Evolutionary conservation across 2,797 vertebrate species (phyloP), one percentile per base, ranked within the genome.

Genomic region (Pantherophis vulpinus): DNA sequence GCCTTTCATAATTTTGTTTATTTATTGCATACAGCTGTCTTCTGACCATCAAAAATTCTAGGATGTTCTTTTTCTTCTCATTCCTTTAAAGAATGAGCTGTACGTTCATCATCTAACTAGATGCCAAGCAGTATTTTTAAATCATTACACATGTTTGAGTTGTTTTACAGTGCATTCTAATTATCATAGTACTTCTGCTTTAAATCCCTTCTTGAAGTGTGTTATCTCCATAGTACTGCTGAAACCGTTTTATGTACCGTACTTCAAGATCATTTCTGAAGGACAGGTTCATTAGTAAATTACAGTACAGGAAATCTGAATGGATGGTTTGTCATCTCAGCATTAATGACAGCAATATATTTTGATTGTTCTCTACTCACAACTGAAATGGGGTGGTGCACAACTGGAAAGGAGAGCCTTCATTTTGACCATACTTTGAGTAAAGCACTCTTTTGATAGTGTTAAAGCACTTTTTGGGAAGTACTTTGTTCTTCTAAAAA

Each of bases 91-190:
- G 37, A 83, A 83, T 96, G 95, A 97, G 95, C 91, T 37, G 95
- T 96, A 96, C 96, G 96, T 95, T 97, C 96, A 94, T 97, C 96
- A 97, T 96, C 95, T 96, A 94, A 95, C 95, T 97, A 97, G 95
- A 92, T 95, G 95, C 91, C 91, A 96, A 97, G 97, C 97, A 98
- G 97, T 98, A 97, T 56, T 98, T 97, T 97, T 97, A 95, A 95
- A 97, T 96, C 96, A 95, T 95, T 95, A 97, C 97, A 94, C 20
- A 98, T 97, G 96, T 96, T 96, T 97, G 97, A 97, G 94, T 98
- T 96, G 23, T 87, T 94, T 96, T 93, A 92, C 97, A 98, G 97
- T 97, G 97, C 95, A 97, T 96, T 95, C 96, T 97, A 96, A 47
- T 56, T 14, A 42, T 60, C 4, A n/a, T 83, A 83, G 14, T 37